Evolutionary conservation across 2,113 vertebrate genomes (phyloP), one percentile per base, ranked within the genome.

Genomic region (Coreoperca whiteheadi): DNA sequence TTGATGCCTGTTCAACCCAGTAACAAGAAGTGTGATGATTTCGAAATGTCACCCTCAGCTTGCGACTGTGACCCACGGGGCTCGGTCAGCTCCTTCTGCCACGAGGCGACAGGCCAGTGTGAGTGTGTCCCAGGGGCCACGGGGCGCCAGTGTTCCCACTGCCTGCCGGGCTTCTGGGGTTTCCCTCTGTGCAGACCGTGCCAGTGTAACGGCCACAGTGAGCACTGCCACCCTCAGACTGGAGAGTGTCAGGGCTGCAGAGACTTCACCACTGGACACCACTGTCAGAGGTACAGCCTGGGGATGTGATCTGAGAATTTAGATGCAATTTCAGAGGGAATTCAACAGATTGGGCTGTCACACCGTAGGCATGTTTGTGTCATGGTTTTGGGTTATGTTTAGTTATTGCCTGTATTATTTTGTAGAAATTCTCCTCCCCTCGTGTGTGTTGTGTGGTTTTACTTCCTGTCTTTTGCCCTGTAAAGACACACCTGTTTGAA

Each of bases 141-240:
- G 0, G 93, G 96, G 8, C 97, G 97, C 39, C 97, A 97, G 64
- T 99, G 98, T 8, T 96, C 98, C 90, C 95, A 90, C 72, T 99
- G 98, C 87, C 92, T 97, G 75, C 97, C 96, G 0, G 95, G 96
- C 1, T 96, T 96, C 91, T 99, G 98, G 98, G 98, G 98, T 67
- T 99, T 99, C 89, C 98, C 98, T 1, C 95, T 90, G 53, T 99
- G 98, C 91, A 94, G 96, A 46, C 93, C 93, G 12, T 99, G 98
- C 91, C 96, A 97, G 23, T 99, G 98, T 79, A 99, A 99, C 0
- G 96, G 97, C 43, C 97, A 99, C 0, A 95, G 97, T 0, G 96
- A 99, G 0, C 90, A 95, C 84, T 99, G 98, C 66, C 92, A 97
- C 90, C 87, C 94, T 0, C 94, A 95, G 81, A 98, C 94, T 0